A percentile compares a stretch with the other conserved stretches of the same genome.
Evolutionary conservation across 2,113 vertebrate genomes (phyloP).

Genomic region (Hiodon tergisus): DNA sequence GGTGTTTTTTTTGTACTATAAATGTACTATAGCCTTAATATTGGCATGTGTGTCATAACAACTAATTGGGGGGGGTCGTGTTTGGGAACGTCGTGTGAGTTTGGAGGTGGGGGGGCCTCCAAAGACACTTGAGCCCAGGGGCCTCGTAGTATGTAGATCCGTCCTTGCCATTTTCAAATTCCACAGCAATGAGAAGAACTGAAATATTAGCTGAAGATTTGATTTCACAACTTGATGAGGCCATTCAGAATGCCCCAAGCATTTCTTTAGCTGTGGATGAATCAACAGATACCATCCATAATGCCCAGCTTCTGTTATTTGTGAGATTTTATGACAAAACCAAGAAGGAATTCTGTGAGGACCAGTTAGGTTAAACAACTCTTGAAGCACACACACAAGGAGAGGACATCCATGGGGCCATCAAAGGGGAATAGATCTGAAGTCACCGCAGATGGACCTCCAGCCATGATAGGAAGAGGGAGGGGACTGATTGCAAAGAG

Average conservation of each 20-base stretch:
- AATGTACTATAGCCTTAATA: no score
- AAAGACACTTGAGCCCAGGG: no score
- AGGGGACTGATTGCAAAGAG: conserved; percentile 1
- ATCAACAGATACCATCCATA: conserved; percentile 8
- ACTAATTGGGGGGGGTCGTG: no score
- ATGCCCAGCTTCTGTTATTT: not conserved
- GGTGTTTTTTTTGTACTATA: no score
- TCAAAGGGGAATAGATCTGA: conserved; percentile 19
- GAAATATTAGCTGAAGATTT: not conserved
- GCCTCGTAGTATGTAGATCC: no score
- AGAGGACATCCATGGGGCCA: conserved; percentile 27
- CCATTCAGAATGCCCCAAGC: no score
- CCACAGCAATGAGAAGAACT: conserved; percentile 5
- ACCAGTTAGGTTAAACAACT: conserved; percentile 20
- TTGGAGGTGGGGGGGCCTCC: no score
- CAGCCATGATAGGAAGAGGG: conserved; percentile 12
- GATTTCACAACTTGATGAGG: no score
- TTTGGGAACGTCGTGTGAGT: no score
- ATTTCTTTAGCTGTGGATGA: not conserved
- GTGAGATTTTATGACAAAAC: conserved; percentile 11
- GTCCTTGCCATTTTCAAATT: no score
- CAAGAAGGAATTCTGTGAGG: conserved; percentile 30
- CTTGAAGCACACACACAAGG: conserved; percentile 25
- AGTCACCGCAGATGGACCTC: conserved; percentile 16
- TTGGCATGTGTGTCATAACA: no score